These are phyloP conservation scores for Drosophila sordidapex DNA, from an alignment of 2,888 invertebrate species.

Conservation along the genomic window DNA sequence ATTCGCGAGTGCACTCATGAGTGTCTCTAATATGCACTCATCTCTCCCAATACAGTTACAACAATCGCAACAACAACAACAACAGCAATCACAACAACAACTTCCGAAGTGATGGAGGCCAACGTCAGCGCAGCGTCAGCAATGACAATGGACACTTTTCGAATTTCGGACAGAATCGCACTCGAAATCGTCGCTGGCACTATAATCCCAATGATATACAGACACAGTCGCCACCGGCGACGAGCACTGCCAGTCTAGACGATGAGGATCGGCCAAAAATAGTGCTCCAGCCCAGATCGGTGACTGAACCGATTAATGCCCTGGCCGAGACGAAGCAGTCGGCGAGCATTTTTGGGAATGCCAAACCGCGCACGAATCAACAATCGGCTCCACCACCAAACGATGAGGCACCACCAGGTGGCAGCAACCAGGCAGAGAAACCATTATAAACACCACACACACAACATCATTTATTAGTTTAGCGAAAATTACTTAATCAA, in stretches of 20 bases:
- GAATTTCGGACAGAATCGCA: conserved; percentile 80
- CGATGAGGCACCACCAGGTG: conserved; percentile 18
- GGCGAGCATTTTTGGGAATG: conserved; percentile 95
- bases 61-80: conserved; percentile 32
- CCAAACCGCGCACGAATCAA: conserved; percentile 91
- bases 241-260: conserved; percentile 41
- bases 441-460: not conserved
- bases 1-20: not conserved
- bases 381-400: not conserved
- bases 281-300: conserved; percentile 92
- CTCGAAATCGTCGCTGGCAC: conserved; percentile 71
- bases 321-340: conserved; percentile 93
- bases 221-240: not conserved
- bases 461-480: conserved; percentile 6
- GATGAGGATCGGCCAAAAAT: conserved; percentile 91
- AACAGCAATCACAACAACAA: conserved; percentile 60
- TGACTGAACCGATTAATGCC: conserved; percentile 93
- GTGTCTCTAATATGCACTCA: not conserved
- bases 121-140: conserved; percentile 61
- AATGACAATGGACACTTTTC: conserved; percentile 76
- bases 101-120: conserved; percentile 39
- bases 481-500: conserved; percentile 58
- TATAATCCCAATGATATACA: conserved; percentile 61
- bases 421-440: conserved; percentile 13
- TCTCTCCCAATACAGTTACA: not conserved